phyloP scores from a whole-genome alignment of 2,113 vertebrate species.

The Tringa solitaria region DNA sequence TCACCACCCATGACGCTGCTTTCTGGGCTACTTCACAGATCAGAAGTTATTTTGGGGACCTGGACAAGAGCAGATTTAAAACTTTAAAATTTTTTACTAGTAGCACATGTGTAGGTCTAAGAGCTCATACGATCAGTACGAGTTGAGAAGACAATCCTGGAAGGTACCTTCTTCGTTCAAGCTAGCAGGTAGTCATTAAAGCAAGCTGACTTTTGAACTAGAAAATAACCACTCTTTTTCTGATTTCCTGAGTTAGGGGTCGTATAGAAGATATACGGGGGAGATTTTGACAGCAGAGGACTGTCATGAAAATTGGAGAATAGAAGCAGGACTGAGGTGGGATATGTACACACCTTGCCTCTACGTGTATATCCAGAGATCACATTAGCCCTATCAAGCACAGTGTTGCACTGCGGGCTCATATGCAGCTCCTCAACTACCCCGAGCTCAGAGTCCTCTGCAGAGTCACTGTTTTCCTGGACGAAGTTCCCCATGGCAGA shows the following conservation, averaged over 20 bases:
- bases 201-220: neutral
- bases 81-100: neutral
- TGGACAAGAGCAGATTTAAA: neutral
- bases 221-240: neutral
- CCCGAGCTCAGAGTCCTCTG: neutral
- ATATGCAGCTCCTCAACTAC: neutral
- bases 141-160: neutral
- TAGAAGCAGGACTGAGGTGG: neutral
- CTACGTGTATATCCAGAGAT: rapidly evolving
- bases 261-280: rapidly evolving
- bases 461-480: neutral
- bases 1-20: neutral
- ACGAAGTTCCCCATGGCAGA: neutral
- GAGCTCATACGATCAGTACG: neutral
- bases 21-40: neutral
- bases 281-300: neutral
- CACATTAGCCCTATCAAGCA: neutral
- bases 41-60: neutral
- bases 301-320: neutral
- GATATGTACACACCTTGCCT: no score
- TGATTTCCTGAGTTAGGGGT: neutral
- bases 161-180: neutral
- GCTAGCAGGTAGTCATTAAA: neutral
- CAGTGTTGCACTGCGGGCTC: neutral
- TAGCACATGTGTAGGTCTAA: neutral